phyloP scores from a whole-genome alignment of 2,888 invertebrate species.

The Anorthoa munda region DNA sequence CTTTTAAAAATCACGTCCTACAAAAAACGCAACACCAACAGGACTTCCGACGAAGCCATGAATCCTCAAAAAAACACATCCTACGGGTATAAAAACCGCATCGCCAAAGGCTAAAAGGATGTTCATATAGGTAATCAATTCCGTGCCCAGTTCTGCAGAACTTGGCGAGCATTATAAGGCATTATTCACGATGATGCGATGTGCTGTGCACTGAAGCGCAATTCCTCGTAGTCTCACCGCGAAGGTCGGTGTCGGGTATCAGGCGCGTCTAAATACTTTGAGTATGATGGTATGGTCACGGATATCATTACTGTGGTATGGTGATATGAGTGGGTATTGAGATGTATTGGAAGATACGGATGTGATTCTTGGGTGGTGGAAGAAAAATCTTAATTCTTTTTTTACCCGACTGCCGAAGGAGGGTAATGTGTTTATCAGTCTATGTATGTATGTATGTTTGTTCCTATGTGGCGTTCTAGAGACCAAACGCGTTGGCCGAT shows the following conservation, averaged over 20 bases:
- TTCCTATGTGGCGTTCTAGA: too few relatives aligned
- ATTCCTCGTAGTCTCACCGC: constrained; percentile 54
- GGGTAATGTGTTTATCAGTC: too few relatives aligned
- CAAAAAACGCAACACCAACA: neutral
- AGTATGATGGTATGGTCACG: neutral
- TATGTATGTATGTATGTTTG: too few relatives aligned
- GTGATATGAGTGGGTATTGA: constrained; percentile 16
- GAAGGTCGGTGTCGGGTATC: constrained; percentile 55
- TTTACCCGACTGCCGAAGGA: too few relatives aligned
- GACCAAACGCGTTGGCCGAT: too few relatives aligned
- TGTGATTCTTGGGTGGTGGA: neutral
- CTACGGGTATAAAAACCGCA: neutral
- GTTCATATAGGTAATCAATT: constrained; percentile 24
- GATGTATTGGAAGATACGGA: neutral
- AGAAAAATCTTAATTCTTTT: neutral
- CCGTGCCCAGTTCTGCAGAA: constrained; percentile 16
- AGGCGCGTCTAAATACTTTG: constrained; percentile 4
- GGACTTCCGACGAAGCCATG: neutral
- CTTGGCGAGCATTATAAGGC: constrained; percentile 16
- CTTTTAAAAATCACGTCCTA: too few relatives aligned
- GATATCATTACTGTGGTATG: neutral
- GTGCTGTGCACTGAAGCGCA: constrained; percentile 47
- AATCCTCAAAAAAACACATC: constrained; percentile 2
- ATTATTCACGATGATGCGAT: constrained; percentile 14
- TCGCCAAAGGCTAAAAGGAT: constrained; percentile 29